Percentiles rank a stretch among this genome's conserved stretches.
These are phyloP conservation scores for Hippocampus kuda DNA, from an alignment of 2,797 vertebrate species.

Conservation along the genomic window DNA sequence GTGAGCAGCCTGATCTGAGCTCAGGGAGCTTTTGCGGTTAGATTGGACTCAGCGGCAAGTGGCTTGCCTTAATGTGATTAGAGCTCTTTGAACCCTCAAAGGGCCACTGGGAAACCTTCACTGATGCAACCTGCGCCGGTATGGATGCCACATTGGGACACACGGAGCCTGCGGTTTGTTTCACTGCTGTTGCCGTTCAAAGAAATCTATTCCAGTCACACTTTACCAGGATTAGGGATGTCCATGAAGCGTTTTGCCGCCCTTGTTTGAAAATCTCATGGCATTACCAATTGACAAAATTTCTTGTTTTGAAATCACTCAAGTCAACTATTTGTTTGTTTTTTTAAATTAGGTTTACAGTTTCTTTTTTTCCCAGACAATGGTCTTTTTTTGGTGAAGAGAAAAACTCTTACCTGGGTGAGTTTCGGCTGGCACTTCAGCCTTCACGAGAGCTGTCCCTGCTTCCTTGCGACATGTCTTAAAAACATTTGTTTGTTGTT, in stretches of 20 bases:
- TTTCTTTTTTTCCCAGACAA: too few relatives aligned
- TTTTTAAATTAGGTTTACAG: too few relatives aligned
- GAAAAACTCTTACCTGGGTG: too few relatives aligned
- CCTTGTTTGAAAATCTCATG: too few relatives aligned
- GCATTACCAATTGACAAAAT: too few relatives aligned
- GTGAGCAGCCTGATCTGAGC: constrained; percentile 39
- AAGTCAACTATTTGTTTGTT: too few relatives aligned
- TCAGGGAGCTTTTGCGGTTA: constrained; percentile 42
- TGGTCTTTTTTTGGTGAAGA: too few relatives aligned
- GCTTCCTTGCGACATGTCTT: too few relatives aligned
- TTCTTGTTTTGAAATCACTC: too few relatives aligned
- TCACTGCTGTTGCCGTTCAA: neutral
- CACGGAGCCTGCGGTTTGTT: neutral
- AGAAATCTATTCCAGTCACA: neutral
- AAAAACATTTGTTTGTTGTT: too few relatives aligned
- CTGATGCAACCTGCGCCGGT: constrained; percentile 26
- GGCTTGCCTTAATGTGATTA: constrained; percentile 59
- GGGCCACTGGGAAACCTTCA: constrained; percentile 10
- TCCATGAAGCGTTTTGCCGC: neutral
- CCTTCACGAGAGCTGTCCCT: too few relatives aligned
- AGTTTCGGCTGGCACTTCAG: too few relatives aligned
- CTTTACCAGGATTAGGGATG: neutral
- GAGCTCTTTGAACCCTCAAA: constrained; percentile 34
- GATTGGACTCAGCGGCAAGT: constrained; percentile 40
- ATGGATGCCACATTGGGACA: neutral